Conservation (phyloP, 2,888 invertebrate species). For the Cantharis lateralis region DNA sequence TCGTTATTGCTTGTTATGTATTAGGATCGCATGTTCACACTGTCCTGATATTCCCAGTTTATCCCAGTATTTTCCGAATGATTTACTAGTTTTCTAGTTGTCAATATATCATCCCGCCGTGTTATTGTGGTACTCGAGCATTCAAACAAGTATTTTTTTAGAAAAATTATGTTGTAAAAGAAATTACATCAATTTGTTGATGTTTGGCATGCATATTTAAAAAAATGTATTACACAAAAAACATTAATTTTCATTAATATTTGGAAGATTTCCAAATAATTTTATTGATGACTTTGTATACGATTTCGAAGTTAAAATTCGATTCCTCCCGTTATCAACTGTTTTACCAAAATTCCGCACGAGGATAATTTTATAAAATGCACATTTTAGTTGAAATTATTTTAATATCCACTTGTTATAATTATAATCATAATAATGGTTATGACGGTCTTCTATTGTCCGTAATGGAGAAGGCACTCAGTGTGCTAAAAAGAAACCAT, state of each 20-base stretch:
- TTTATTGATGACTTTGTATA: neutral
- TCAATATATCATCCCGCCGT: neutral
- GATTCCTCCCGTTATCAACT: neutral
- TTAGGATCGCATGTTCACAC: no score
- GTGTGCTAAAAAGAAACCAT: neutral
- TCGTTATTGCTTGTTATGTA: no score
- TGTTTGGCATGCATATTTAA: neutral
- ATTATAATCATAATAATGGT: neutral
- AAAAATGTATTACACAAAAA: neutral
- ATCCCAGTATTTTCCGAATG: neutral
- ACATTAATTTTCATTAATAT: neutral
- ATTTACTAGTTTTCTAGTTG: neutral
- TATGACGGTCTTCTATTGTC: neutral
- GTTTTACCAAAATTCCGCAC: neutral
- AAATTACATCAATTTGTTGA: neutral
- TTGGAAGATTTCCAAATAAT: neutral
- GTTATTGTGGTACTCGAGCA: neutral
- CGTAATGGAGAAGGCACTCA: neutral
- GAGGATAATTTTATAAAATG: neutral
- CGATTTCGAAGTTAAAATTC: neutral
- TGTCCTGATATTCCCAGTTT: neutral
- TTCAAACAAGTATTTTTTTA: neutral
- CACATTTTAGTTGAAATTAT: neutral
- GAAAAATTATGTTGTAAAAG: neutral
- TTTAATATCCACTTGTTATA: neutral